Conservation (phyloP, 2,113 vertebrate species). For the Porphyrio hochstetteri region DNA sequence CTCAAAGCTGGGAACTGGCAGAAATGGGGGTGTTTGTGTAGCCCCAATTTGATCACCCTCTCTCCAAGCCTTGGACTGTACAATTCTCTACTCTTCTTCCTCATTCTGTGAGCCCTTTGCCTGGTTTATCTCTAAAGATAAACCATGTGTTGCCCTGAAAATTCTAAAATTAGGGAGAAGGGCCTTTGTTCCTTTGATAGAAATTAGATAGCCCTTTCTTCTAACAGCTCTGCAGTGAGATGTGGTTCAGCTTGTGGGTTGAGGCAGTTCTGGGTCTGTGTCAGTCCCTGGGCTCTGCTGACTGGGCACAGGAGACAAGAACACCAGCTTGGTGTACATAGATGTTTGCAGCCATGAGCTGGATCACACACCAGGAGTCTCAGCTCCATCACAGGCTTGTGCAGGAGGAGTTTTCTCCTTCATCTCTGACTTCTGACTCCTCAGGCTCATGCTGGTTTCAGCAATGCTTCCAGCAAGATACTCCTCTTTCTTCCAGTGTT, state of each 20-base stretch:
- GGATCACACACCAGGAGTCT: not conserved
- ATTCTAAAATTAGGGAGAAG: rapidly evolving
- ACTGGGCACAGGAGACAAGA: rapidly evolving
- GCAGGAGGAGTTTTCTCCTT: not conserved
- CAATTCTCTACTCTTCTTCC: rapidly evolving
- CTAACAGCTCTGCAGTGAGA: not conserved
- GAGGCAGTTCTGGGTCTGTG: not conserved
- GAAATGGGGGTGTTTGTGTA: not conserved
- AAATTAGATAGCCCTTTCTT: not conserved
- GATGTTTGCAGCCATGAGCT: not conserved
- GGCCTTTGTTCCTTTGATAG: not conserved
- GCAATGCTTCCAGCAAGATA: rapidly evolving
- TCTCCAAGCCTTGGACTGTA: not conserved
- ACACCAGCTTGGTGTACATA: rapidly evolving
- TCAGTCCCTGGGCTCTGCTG: not conserved
- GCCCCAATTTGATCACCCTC: not conserved
- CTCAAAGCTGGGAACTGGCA: not conserved
- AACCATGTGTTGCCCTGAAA: not conserved
- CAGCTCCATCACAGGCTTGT: not conserved
- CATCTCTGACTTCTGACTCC: not conserved
- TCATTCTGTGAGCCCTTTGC: not conserved
- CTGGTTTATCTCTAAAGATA: rapidly evolving
- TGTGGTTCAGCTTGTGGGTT: not conserved
- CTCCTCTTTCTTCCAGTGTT: rapidly evolving
- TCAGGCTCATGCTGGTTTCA: rapidly evolving